Evolutionary conservation across 2,113 vertebrate species (phyloP).

Genomic region (Kryptolebias marmoratus): DNA sequence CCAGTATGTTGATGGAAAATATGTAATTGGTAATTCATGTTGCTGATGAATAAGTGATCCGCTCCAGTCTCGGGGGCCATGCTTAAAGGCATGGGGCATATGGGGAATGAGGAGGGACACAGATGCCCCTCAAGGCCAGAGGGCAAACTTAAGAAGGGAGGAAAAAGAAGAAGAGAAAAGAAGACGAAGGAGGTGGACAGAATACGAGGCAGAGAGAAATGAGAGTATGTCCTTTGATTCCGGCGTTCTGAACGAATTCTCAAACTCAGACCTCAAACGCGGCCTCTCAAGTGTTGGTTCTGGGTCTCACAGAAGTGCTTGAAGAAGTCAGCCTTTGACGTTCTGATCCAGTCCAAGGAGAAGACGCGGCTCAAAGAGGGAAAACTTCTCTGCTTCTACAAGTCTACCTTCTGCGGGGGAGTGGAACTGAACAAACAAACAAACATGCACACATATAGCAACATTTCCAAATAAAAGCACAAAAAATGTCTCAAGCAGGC

Average conservation of each 20-base stretch:
- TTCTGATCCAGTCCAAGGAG: constrained; percentile 54
- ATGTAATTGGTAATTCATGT: constrained; percentile 74
- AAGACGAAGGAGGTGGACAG: constrained; percentile 22
- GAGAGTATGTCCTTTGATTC: constrained; percentile 31
- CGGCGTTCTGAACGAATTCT: constrained; percentile 45
- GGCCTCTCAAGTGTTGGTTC: constrained; percentile 35
- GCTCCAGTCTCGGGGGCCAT: constrained; percentile 53
- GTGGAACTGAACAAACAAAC: not conserved
- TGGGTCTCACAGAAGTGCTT: constrained; percentile 35
- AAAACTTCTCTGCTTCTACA: constrained; percentile 14
- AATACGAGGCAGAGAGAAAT: constrained; percentile 23
- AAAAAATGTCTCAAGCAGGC: constrained; percentile 12
- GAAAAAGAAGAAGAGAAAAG: constrained; percentile 26
- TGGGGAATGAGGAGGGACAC: constrained; percentile 63
- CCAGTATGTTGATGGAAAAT: constrained; percentile 71
- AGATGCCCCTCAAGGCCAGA: constrained; percentile 74
- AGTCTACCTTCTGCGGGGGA: not conserved
- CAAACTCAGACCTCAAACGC: constrained; percentile 22
- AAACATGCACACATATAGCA: not conserved
- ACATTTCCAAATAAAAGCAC: not conserved
- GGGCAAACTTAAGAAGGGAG: constrained; percentile 59
- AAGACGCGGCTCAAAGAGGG: constrained; percentile 42
- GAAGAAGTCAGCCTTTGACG: constrained; percentile 48
- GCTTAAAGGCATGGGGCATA: constrained; percentile 75
- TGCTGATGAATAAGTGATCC: constrained; percentile 73